Evolutionary conservation across 2,113 vertebrate genomes (phyloP), one percentile per base, ranked within the genome.

Genomic region (Strix uralensis): DNA sequence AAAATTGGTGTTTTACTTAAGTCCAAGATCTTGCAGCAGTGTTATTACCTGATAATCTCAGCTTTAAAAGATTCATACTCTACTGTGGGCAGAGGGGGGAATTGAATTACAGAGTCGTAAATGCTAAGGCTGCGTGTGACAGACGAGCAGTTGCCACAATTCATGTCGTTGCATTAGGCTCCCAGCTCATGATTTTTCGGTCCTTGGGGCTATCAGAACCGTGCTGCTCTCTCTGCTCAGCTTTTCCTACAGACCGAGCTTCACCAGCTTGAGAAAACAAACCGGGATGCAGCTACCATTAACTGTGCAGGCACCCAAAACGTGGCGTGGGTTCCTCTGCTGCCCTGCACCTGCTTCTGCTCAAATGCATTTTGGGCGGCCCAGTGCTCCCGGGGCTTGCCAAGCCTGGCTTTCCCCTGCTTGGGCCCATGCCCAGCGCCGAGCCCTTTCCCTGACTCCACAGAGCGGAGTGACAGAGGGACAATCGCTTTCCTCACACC

Each of bases 241-340:
- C 51, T 83, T 38, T 63, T 54, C 62, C 55, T 47, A 30, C 55
- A 71, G 38, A 17, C 25, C 21, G 23, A 46, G 32, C n/a, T 77
- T 44, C 1, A 0, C 8, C 7, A 21, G 29, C 4, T 9, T 16
- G 44, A 36, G 32, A 71, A 61, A 15, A 15, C 46, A 10, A 42
- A 11, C 15, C 4, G 11, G 42, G 59, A 5, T 4, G 15, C 9
- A 5, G 25, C 15, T 25, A 25, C 44, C 36, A 3, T 7, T 8
- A 20, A n/a, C 2, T 9, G 22, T 2, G 27, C 27, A 11, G 49
- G 38, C 30, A 62, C 32, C 47, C 46, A 29, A n/a, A 57, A 46
- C 0, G 0, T 2, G 46, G 27, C 13, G 9, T 5, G 61, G 29
- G 32, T 10, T 79, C 29, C 40, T 29, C 59, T 29, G 34, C 27